These are phyloP conservation scores for Dolichoris vasculosae DNA, from an alignment of 1,140 invertebrate species.

Conservation along the genomic window DNA sequence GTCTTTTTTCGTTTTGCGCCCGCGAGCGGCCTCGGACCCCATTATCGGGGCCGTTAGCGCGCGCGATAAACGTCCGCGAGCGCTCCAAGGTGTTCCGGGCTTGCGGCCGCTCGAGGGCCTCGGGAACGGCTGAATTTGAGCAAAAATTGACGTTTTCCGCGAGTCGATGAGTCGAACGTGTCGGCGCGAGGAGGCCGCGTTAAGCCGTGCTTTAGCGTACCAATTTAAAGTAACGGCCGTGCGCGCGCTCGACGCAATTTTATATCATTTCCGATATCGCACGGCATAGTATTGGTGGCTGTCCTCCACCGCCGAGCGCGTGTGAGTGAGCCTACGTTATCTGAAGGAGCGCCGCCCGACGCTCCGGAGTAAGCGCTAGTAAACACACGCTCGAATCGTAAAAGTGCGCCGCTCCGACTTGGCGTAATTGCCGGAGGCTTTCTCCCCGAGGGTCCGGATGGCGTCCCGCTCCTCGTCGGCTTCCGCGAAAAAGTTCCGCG, in stretches of 20 bases:
- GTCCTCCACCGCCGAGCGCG: background rate
- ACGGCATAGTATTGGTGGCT: background rate
- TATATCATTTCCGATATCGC: conserved; percentile 72
- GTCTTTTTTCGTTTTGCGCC: background rate
- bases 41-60: background rate
- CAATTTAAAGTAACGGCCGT: conserved; percentile 75
- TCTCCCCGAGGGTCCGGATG: too few species aligned
- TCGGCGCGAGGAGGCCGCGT: conserved; percentile 66
- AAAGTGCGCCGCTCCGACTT: too few species aligned
- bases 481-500: background rate
- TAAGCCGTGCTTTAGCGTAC: conserved; percentile 75
- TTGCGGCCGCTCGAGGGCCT: background rate
- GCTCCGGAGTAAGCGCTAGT: too few species aligned
- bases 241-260: conserved; percentile 73
- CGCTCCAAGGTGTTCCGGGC: background rate
- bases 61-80: background rate
- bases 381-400: too few species aligned
- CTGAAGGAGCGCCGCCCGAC: too few species aligned
- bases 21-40: background rate
- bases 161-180: conserved; percentile 51
- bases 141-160: too few species aligned
- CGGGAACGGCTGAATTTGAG: too few species aligned
- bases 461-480: background rate
- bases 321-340: background rate
- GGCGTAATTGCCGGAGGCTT: too few species aligned